phyloP scores from a whole-genome alignment of 2,888 invertebrate species.

The Drosophila mimica region DNA sequence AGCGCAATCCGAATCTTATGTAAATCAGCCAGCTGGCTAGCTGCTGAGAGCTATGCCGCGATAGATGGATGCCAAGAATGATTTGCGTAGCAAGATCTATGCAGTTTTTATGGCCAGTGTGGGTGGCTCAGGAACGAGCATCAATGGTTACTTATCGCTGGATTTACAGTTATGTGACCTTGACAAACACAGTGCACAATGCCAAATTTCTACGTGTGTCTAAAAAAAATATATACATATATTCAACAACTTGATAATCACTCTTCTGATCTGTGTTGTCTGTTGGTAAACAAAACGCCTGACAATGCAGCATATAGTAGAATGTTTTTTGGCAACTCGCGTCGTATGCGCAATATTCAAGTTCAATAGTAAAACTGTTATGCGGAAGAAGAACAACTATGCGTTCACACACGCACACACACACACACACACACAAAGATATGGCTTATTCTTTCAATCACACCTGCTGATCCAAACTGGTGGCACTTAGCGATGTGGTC shows the following conservation, averaged over 20 bases:
- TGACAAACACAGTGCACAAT: slow-evolving; percentile 41
- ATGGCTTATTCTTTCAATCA: slow-evolving; percentile 41
- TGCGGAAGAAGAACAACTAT: slow-evolving; percentile 58
- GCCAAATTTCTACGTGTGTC: slow-evolving; percentile 41
- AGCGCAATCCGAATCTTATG: slow-evolving; percentile 46
- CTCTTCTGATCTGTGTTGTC: slow-evolving; percentile 8
- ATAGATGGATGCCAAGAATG: slow-evolving; percentile 49
- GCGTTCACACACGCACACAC: slow-evolving; percentile 28
- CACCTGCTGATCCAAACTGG: slow-evolving; percentile 69
- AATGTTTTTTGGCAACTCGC: slow-evolving; percentile 55
- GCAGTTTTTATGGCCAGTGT: slow-evolving; percentile 35
- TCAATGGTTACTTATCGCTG: slow-evolving; percentile 36
- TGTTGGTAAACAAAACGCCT: slow-evolving; percentile 50
- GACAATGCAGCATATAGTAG: slow-evolving; percentile 39
- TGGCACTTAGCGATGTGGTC: slow-evolving; percentile 65
- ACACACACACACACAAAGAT: slow-evolving; percentile 20
- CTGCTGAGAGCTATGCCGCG: slow-evolving; percentile 23
- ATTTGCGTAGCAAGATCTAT: slow-evolving; percentile 51
- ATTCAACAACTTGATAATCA: slow-evolving; percentile 17
- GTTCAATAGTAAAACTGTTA: slow-evolving; percentile 62
- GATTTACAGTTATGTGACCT: slow-evolving; percentile 50
- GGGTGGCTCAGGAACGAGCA: slow-evolving; percentile 12
- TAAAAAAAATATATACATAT: slow-evolving; percentile 10
- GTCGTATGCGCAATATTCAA: slow-evolving; percentile 63
- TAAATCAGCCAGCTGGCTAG: slow-evolving; percentile 39